phyloP scores from a whole-genome alignment of 2,888 invertebrate species.

The Carcina quercana region DNA sequence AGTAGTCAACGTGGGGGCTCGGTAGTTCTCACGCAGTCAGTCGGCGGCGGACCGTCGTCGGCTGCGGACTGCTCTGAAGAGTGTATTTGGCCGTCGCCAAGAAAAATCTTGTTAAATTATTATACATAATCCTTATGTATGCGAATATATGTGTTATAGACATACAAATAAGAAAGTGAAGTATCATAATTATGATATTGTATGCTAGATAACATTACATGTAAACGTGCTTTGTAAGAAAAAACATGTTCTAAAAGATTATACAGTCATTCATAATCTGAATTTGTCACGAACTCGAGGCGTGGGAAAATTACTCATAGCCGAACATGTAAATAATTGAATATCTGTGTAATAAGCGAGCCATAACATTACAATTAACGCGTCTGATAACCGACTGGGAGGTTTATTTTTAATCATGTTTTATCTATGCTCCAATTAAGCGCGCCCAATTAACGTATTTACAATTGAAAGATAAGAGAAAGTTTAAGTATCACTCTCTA shows the following conservation, averaged over 20 bases:
- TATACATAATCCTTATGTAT: too few relatives aligned
- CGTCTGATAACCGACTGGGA: slow-evolving; percentile 4
- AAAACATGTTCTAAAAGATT: too few relatives aligned
- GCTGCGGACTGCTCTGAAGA: slow-evolving; percentile 37
- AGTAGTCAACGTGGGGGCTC: slow-evolving; percentile 54
- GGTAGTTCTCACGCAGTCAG: slow-evolving; percentile 31
- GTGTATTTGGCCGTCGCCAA: slow-evolving; percentile 14
- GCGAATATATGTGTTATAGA: too few relatives aligned
- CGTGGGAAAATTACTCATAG: too few relatives aligned
- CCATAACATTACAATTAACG: slow-evolving; percentile 11
- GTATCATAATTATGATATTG: too few relatives aligned
- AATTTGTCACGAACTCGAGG: too few relatives aligned
- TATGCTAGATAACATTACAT: too few relatives aligned
- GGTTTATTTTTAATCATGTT: slow-evolving; percentile 9
- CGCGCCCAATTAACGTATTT: slow-evolving; percentile 43
- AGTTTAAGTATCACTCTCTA: slow-evolving; percentile 21
- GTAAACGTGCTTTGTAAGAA: too few relatives aligned
- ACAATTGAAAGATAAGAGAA: slow-evolving; percentile 33
- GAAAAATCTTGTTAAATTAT: background rate
- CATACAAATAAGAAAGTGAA: too few relatives aligned
- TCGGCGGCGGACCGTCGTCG: slow-evolving; percentile 65
- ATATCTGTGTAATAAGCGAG: too few relatives aligned
- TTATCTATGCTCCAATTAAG: slow-evolving; percentile 24
- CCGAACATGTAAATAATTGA: background rate
- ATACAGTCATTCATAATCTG: too few relatives aligned